phyloP scores from a whole-genome alignment of 2,797 vertebrate species.

The Gymnothorax reevesii region DNA sequence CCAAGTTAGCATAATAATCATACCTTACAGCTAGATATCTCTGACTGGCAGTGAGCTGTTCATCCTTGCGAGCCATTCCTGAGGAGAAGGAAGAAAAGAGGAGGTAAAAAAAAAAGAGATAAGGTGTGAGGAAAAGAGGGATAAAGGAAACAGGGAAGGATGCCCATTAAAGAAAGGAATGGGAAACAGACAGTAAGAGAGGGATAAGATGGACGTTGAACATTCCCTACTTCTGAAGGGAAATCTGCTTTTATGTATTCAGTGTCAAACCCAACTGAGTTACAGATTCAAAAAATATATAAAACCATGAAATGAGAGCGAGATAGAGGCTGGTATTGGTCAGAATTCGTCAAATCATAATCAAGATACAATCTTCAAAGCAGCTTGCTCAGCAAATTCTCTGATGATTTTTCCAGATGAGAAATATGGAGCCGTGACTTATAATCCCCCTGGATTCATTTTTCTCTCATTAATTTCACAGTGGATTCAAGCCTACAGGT shows the following conservation, averaged over 20 bases:
- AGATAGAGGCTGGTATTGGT: neutral
- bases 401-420: neutral
- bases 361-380: neutral
- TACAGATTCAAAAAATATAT: neutral
- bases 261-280: neutral
- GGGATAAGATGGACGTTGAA: neutral
- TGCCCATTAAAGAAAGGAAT: neutral
- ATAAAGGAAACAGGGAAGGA: neutral
- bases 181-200: neutral
- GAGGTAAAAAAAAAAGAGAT: neutral
- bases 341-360: neutral
- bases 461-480: neutral
- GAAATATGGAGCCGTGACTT: neutral
- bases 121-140: neutral
- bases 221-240: neutral
- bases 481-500: neutral
- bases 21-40: conserved; percentile 88
- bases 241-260: neutral
- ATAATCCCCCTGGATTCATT: neutral
- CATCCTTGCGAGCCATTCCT: conserved; percentile 91
- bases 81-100: conserved; percentile 28
- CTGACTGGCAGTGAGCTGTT: conserved; percentile 85
- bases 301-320: neutral
- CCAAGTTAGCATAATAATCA: conserved; percentile 38
- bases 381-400: neutral